A percentile compares a stretch with the other conserved stretches of the same genome.
These are phyloP conservation scores for Gobio occitaniae DNA, from an alignment of 2,797 vertebrate genomes.

Conservation along the genomic window DNA sequence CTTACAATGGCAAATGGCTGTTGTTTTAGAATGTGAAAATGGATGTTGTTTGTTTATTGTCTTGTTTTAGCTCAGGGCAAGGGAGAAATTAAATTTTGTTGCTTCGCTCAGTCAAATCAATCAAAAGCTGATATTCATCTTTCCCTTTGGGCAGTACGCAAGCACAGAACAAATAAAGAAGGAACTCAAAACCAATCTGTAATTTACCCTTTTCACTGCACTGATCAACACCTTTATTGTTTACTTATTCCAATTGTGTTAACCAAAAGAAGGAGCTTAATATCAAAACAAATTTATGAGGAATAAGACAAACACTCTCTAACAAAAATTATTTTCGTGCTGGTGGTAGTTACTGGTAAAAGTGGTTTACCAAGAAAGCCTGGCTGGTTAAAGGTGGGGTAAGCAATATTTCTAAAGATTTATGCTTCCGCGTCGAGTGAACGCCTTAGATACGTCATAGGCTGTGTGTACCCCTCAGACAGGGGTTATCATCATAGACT, in stretches of 20 bases:
- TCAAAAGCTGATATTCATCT: conserved; percentile 35
- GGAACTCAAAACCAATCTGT: conserved; percentile 36
- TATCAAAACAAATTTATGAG: not conserved
- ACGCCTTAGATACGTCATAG: too few relatives aligned
- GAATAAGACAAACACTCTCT: not conserved
- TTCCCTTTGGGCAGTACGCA: conserved; percentile 26
- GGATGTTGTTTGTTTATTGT: conserved; percentile 29
- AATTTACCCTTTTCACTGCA: conserved; percentile 20
- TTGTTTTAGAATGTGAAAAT: conserved; percentile 14
- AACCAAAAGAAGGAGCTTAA: conserved; percentile 10
- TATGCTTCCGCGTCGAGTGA: too few relatives aligned
- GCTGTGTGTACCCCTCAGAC: too few relatives aligned
- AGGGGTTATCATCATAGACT: too few relatives aligned
- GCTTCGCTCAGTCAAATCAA: conserved; percentile 44
- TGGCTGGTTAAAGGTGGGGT: not conserved
- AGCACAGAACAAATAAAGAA: conserved; percentile 34
- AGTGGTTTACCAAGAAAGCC: not conserved
- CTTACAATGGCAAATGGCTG: conserved; percentile 4
- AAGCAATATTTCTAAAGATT: too few relatives aligned
- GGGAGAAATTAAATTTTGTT: conserved; percentile 36
- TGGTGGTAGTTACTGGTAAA: not conserved
- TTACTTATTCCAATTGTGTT: conserved; percentile 13
- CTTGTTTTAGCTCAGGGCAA: conserved; percentile 45
- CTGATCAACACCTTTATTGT: conserved; percentile 26
- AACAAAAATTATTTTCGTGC: not conserved